Evolutionary conservation across 2,888 invertebrate species (phyloP).

Genomic region (Machimus rusticus): DNA sequence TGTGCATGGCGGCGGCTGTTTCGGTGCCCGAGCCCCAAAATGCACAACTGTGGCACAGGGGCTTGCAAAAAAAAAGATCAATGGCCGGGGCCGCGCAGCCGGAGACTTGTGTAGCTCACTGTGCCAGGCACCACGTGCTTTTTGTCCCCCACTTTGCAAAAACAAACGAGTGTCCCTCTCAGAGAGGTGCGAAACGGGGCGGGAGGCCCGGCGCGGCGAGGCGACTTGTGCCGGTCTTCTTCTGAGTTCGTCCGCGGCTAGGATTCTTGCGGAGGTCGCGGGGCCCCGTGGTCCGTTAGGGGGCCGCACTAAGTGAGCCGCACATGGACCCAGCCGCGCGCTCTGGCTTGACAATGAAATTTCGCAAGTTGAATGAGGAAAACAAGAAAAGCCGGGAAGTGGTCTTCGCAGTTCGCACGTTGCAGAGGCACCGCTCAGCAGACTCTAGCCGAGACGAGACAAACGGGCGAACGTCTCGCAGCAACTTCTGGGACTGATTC

Average conservation of each 20-base stretch:
- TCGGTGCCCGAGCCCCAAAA: not conserved
- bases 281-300: not conserved
- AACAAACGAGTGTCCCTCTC: conserved; percentile 10
- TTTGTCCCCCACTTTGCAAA: conserved; percentile 41
- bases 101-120: not conserved
- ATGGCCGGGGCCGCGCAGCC: not conserved
- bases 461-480: not conserved
- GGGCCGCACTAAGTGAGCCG: not conserved
- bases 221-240: not conserved
- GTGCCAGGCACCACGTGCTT: conserved; percentile 33
- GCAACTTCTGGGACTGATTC: not conserved
- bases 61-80: not conserved
- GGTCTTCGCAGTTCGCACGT: not conserved
- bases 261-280: not conserved
- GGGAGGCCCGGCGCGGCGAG: not conserved
- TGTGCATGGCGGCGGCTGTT: not conserved
- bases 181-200: not conserved
- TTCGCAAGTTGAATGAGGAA: not conserved
- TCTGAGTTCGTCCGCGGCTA: not conserved
- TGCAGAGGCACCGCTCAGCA: not conserved
- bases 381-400: not conserved
- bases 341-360: not conserved
- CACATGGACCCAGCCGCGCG: not conserved
- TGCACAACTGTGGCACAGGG: not conserved
- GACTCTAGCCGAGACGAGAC: not conserved